Percentiles rank a stretch among this genome's conserved stretches.
Conservation (phyloP, 2,113 vertebrate genomes). For the Microcebus tavaratra region DNA sequence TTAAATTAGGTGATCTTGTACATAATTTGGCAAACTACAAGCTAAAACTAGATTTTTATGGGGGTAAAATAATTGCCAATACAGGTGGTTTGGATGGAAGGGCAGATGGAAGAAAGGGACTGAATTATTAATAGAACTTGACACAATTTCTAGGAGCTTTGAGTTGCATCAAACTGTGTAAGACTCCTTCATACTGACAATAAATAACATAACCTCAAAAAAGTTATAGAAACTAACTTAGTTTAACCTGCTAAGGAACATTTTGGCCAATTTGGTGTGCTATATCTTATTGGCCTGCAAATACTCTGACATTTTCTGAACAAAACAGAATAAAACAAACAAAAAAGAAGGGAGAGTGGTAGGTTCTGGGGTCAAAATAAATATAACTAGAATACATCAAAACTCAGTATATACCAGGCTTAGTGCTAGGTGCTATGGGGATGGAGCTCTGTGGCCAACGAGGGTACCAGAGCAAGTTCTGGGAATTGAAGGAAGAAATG, state of each 20-base stretch:
- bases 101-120: neutral
- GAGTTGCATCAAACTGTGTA: neutral
- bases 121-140: neutral
- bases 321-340: neutral
- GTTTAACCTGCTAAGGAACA: neutral
- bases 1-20: neutral
- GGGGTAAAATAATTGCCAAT: neutral
- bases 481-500: too few species aligned
- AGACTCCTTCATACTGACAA: neutral
- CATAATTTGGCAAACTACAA: neutral
- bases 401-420: neutral
- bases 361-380: neutral
- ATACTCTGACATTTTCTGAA: neutral
- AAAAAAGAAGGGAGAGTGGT: neutral
- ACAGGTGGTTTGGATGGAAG: neutral
- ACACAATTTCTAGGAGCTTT: neutral
- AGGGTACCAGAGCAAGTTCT: too few species aligned
- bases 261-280: neutral
- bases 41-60: neutral
- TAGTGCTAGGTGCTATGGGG: neutral
- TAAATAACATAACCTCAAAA: neutral
- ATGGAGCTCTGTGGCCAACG: too few species aligned
- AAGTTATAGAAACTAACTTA: neutral
- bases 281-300: neutral
- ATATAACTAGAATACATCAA: neutral